phyloP scores from a whole-genome alignment of 2,888 invertebrate genomes.

The Athripsodes cinereus region DNA sequence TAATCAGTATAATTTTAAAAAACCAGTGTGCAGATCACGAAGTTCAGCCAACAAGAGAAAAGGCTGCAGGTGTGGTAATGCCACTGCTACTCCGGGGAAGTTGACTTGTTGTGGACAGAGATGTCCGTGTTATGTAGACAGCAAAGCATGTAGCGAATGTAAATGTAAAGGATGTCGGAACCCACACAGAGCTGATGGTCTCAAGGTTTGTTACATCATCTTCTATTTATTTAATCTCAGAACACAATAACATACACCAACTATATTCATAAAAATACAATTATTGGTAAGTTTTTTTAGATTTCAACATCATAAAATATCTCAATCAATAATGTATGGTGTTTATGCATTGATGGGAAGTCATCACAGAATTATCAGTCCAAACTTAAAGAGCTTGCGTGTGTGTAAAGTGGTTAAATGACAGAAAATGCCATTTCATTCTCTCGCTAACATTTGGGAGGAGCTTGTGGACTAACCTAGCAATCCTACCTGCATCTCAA shows the following conservation, averaged over 20 bases:
- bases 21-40: slow-evolving; percentile 44
- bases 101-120: slow-evolving; percentile 90
- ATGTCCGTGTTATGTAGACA: slow-evolving; percentile 90
- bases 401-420: too few relatives aligned
- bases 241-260: not conserved
- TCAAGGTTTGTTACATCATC: too few relatives aligned
- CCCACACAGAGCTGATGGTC: slow-evolving; percentile 77
- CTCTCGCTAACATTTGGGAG: too few relatives aligned
- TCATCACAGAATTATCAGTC: too few relatives aligned
- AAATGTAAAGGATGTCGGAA: slow-evolving; percentile 90
- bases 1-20: slow-evolving; percentile 42
- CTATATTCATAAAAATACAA: not conserved
- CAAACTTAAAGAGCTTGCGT: too few relatives aligned
- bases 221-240: too few relatives aligned
- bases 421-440: too few relatives aligned
- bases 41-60: slow-evolving; percentile 53
- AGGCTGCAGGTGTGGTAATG: slow-evolving; percentile 88
- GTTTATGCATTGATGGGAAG: too few relatives aligned
- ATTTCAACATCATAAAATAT: too few relatives aligned
- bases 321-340: not conserved
- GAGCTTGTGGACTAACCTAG: too few relatives aligned
- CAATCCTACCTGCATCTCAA: too few relatives aligned
- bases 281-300: too few relatives aligned
- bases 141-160: slow-evolving; percentile 84
- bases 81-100: slow-evolving; percentile 82